These are phyloP conservation scores for Phengaris alcon DNA, from an alignment of 2,888 invertebrate genomes.

Conservation along the genomic window DNA sequence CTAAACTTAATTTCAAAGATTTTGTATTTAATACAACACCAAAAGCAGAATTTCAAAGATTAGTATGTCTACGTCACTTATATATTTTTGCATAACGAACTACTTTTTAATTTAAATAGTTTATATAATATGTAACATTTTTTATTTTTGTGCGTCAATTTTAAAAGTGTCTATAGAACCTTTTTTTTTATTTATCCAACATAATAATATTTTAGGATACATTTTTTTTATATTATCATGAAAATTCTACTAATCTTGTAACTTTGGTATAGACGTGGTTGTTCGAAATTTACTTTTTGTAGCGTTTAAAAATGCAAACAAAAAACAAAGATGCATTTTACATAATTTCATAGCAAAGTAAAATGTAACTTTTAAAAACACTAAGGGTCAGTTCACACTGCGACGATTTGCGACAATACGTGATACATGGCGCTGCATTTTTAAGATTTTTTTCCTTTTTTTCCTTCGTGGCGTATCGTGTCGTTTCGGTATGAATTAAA, in stretches of 20 bases:
- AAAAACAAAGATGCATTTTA: not conserved
- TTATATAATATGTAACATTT: not conserved
- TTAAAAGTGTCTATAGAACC: not conserved
- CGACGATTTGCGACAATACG: too few species aligned
- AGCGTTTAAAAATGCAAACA: not conserved
- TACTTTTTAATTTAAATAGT: not conserved
- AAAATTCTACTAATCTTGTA: conserved; percentile 11
- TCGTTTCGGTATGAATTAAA: too few species aligned
- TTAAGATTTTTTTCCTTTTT: too few species aligned
- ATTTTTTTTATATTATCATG: not conserved
- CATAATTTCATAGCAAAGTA: not conserved
- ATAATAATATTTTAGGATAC: conserved; percentile 15
- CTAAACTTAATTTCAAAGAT: not conserved
- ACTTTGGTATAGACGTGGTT: conserved; percentile 1
- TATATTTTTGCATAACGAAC: conserved; percentile 19
- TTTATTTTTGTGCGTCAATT: conserved; percentile 23
- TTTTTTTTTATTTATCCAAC: conserved; percentile 2
- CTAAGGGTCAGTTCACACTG: not conserved
- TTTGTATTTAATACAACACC: conserved; percentile 47
- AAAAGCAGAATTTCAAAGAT: conserved; percentile 61
- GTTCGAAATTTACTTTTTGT: not conserved
- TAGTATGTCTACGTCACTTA: not conserved
- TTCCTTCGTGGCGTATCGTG: too few species aligned
- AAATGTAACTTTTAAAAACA: not conserved
- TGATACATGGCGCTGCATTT: too few species aligned